Evolutionary conservation across 2,888 invertebrate species (phyloP), one percentile per base, ranked within the genome.

Genomic region (Xylocampa areola): DNA sequence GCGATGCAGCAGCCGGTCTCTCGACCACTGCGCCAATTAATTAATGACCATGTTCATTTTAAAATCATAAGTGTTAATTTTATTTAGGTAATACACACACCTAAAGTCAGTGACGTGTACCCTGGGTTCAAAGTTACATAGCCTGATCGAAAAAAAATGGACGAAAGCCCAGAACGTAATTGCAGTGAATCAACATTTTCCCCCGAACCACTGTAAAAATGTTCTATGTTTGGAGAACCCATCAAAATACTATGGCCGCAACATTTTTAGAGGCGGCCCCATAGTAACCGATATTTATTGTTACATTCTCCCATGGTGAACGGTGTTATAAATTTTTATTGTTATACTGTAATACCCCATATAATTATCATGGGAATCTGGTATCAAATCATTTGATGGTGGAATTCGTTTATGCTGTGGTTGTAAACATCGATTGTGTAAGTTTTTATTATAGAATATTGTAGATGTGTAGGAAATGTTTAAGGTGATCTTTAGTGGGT

Each of bases 281-380:
- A 40, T 48, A 44, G 72, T 48, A 49, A 66, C 67, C 41, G 55
- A 65, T 76, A 75, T 67, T 69, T 68, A 68, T 77, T 39, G 43
- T 39, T 10, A n/a, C n/a, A 48, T 50, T 30, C 63, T 73, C 73
- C 73, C 60, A 68, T 71, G 64, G 64, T 40, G 65, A 62, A 37
- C 48, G 39, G 64, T 60, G 70, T 53, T 68, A 73, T 73, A 65
- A 66, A 73, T 68, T 75, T 76, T 79, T 76, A 76, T 74, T 68
- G 67, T 55, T 63, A n/a, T n/a, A 63, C 47, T 68, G 66, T 66
- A 69, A 69, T 74, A 61, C 68, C 65, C 73, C 54, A 69, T 72
- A 70, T 80, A 81, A 83, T 83, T 80, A 77, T 76, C 81, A 79
- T 81, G 81, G 75, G 82, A 81, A 77, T 58, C 47, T 69, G 63